Evolutionary conservation across 2,888 invertebrate genomes (phyloP).

Genomic region (Pseudanteris insignis): DNA sequence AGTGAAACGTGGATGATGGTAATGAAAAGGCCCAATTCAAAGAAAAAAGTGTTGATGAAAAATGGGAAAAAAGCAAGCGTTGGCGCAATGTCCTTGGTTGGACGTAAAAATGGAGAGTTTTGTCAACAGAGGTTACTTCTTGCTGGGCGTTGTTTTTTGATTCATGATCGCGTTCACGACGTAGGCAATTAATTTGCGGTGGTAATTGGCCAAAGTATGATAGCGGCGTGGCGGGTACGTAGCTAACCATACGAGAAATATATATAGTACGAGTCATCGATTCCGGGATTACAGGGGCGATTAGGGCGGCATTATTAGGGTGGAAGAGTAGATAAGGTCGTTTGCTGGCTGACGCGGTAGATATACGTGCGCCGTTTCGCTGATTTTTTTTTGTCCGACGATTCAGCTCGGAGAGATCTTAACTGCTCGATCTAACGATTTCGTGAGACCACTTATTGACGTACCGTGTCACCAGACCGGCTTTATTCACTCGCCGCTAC

Average conservation of each 20-base stretch:
- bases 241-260: constrained; percentile 48
- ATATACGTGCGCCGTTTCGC: constrained; percentile 47
- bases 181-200: constrained; percentile 43
- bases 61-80: too few relatives aligned
- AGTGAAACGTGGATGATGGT: too few relatives aligned
- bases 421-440: constrained; percentile 49
- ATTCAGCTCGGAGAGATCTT: constrained; percentile 44
- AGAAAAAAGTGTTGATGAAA: too few relatives aligned
- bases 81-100: too few relatives aligned
- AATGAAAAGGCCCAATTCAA: not conserved
- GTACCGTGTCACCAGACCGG: constrained; percentile 17
- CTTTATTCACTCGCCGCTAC: constrained; percentile 8
- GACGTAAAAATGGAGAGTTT: too few relatives aligned
- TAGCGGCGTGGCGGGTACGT: constrained; percentile 36
- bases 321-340: constrained; percentile 53
- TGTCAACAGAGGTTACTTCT: constrained; percentile 16
- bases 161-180: constrained; percentile 29
- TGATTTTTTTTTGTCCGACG: constrained; percentile 50
- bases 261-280: constrained; percentile 50
- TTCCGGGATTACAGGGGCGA: constrained; percentile 51
- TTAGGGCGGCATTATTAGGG: constrained; percentile 52
- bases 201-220: constrained; percentile 46
- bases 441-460: constrained; percentile 38
- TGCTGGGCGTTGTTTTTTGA: constrained; percentile 25
- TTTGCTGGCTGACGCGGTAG: constrained; percentile 47